Conservation (phyloP, 1,140 invertebrate genomes). For the Sipha flava region DNA sequence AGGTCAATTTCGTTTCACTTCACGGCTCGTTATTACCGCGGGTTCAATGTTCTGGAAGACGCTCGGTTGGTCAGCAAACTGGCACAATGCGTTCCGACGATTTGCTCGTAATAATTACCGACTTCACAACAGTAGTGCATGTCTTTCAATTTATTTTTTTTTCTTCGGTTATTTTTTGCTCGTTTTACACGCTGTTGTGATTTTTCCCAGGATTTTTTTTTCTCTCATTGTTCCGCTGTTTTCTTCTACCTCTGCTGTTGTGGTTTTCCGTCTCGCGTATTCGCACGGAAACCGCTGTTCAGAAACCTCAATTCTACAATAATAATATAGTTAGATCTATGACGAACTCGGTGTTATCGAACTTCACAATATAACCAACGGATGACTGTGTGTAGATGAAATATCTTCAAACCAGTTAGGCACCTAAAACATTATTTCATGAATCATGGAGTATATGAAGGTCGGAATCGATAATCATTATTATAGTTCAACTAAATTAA, state of each 20-base stretch:
- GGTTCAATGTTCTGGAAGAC: conserved; percentile 29
- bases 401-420: no score
- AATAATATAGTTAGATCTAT: no score
- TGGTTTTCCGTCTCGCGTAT: background rate
- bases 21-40: conserved; percentile 15
- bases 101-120: conserved; percentile 21
- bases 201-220: background rate
- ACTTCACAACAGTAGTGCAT: background rate
- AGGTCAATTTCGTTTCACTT: conserved; percentile 32
- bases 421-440: no score
- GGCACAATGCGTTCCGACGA: conserved; percentile 31
- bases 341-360: background rate
- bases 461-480: no score
- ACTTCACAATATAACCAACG: background rate
- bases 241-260: background rate
- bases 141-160: background rate
- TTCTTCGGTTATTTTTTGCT: conserved; percentile 27
- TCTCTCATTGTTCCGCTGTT: background rate
- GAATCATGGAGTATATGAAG: no score
- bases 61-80: conserved; percentile 32
- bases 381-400: background rate
- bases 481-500: no score
- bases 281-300: conserved; percentile 6
- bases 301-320: background rate
- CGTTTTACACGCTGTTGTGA: conserved; percentile 15